These are phyloP conservation scores for Erythrocebus patas DNA, from an alignment of 2,113 vertebrate species.

Conservation along the genomic window DNA sequence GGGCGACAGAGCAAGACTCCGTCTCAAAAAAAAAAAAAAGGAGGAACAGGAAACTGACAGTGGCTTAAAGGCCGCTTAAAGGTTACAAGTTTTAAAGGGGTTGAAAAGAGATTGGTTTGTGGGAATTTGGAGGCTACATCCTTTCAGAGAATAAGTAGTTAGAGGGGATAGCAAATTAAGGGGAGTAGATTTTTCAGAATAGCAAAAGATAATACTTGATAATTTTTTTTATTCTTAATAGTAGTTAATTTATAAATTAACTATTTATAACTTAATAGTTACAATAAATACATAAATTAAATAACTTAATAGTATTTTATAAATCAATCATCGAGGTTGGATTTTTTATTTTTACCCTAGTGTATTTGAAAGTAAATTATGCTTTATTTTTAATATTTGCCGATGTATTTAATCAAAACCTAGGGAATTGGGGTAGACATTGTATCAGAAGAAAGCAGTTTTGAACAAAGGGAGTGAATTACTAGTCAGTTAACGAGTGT, in stretches of 20 bases:
- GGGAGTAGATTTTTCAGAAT: not conserved
- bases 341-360: not conserved
- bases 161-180: not conserved
- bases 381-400: not conserved
- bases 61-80: not conserved
- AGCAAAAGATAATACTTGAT: not conserved
- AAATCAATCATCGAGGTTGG: not conserved
- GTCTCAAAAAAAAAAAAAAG: too few relatives aligned
- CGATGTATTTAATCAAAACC: not conserved
- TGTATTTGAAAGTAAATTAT: not conserved
- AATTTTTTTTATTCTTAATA: not conserved
- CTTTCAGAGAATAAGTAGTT: not conserved
- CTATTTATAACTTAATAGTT: too few relatives aligned
- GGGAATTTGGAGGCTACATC: not conserved
- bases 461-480: constrained; percentile 2
- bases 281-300: too few relatives aligned
- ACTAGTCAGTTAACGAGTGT: not conserved
- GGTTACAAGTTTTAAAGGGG: not conserved
- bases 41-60: not conserved
- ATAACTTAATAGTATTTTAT: not conserved
- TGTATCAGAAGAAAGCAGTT: constrained; percentile 44
- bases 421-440: not conserved
- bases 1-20: too few relatives aligned
- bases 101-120: constrained; percentile 1
- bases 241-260: not conserved